Conservation (phyloP, 2,113 vertebrate species). For the Gambusia holbrooki region DNA sequence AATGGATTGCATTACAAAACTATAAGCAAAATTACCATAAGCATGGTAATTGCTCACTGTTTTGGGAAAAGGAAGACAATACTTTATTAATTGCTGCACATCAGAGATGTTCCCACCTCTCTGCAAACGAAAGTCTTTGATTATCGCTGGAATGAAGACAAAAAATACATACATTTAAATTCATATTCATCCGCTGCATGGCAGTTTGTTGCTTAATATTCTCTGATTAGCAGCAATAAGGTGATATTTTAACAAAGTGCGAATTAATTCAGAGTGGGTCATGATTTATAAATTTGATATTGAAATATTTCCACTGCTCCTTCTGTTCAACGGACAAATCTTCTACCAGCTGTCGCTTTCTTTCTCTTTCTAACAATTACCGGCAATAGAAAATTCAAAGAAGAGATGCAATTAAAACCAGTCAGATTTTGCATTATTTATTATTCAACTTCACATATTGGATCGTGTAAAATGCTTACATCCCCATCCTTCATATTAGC, state of each 20-base stretch:
- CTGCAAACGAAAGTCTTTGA: constrained; percentile 65
- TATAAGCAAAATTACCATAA: constrained; percentile 46
- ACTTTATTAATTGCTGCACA: constrained; percentile 52
- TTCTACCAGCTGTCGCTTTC: neutral
- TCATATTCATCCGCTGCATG: constrained; percentile 55
- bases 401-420: neutral
- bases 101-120: constrained; percentile 37
- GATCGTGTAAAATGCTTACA: neutral
- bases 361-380: neutral
- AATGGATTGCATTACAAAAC: constrained; percentile 53
- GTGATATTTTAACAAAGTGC: constrained; percentile 32
- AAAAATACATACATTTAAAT: constrained; percentile 37
- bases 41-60: constrained; percentile 61
- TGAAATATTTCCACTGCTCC: neutral
- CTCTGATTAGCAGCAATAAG: constrained; percentile 48
- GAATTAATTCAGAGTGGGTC: neutral
- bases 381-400: neutral
- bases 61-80: constrained; percentile 67
- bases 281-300: neutral
- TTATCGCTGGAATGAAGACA: constrained; percentile 36
- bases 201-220: constrained; percentile 48
- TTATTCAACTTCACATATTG: neutral
- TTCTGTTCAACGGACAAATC: neutral
- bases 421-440: neutral
- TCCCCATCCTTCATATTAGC: constrained; percentile 15